Evolutionary conservation across 1,140 invertebrate genomes (phyloP).

Genomic region (Drosophila quadrilineata): DNA sequence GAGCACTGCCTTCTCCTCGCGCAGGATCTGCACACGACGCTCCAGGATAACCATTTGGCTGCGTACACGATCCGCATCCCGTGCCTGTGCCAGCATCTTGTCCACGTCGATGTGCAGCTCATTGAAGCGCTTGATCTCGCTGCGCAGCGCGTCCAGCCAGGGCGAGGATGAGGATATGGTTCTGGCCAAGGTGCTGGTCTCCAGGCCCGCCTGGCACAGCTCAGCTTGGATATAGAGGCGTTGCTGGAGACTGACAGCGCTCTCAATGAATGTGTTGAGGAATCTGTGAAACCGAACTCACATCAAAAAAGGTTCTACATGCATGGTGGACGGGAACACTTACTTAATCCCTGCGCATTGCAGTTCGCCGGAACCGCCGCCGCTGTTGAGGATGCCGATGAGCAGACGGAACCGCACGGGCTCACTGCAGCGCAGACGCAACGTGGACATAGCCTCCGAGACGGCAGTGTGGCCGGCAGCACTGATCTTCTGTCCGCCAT

Average conservation of each 20-base stretch:
- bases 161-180: constrained; percentile 82
- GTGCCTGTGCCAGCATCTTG: constrained; percentile 72
- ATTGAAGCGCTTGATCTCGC: constrained; percentile 87
- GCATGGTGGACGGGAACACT: too few relatives aligned
- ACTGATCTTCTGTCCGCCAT: constrained; percentile 66
- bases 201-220: constrained; percentile 91
- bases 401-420: constrained; percentile 95
- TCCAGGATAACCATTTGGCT: constrained; percentile 86
- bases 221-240: constrained; percentile 95
- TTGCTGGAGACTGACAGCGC: constrained; percentile 87
- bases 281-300: constrained; percentile 84
- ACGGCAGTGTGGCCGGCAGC: constrained; percentile 88
- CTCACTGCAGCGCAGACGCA: constrained; percentile 93
- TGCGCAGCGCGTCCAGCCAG: constrained; percentile 83
- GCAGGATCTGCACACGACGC: constrained; percentile 88
- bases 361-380: constrained; percentile 86
- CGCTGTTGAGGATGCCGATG: constrained; percentile 91
- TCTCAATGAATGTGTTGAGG: constrained; percentile 91
- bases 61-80: constrained; percentile 76
- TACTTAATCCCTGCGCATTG: constrained; percentile 89
- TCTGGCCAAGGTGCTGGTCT: constrained; percentile 86
- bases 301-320: too few relatives aligned
- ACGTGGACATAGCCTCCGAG: constrained; percentile 93
- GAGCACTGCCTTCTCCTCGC: constrained; percentile 89
- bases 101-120: constrained; percentile 88